phyloP scores from a whole-genome alignment of 2,888 invertebrate genomes.

The Ormyrus thymus region DNA sequence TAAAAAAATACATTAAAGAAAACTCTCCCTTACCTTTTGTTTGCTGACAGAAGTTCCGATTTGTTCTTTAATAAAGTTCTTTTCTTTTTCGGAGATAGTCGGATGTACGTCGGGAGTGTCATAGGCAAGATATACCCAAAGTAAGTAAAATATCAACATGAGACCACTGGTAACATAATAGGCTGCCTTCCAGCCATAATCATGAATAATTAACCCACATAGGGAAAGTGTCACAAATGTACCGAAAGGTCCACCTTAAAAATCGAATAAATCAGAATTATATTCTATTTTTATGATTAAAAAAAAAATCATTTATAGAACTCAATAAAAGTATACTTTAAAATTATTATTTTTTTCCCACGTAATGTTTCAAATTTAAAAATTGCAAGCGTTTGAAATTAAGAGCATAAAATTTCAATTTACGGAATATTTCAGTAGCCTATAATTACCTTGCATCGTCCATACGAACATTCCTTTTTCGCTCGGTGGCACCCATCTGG shows the following conservation, averaged over 20 bases:
- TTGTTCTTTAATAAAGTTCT: constrained; percentile 77
- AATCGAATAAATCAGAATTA: background rate
- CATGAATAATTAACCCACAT: constrained; percentile 80
- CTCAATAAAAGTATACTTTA: too few species aligned
- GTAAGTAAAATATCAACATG: constrained; percentile 77
- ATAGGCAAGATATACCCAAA: constrained; percentile 82
- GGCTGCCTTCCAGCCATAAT: constrained; percentile 82
- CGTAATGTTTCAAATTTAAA: too few species aligned
- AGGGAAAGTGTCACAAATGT: constrained; percentile 84
- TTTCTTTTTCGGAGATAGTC: constrained; percentile 80
- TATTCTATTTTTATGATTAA: too few species aligned
- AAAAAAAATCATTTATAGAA: too few species aligned
- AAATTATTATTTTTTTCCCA: too few species aligned
- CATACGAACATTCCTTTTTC: constrained; percentile 87
- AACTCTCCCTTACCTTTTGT: constrained; percentile 61
- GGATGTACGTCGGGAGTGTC: constrained; percentile 82
- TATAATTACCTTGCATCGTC: constrained; percentile 76
- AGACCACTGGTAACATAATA: constrained; percentile 81
- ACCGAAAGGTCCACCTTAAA: constrained; percentile 61
- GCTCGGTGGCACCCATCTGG: constrained; percentile 85
- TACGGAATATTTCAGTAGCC: background rate
- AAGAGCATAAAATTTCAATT: background rate
- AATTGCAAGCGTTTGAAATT: background rate
- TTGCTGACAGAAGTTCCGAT: constrained; percentile 70
- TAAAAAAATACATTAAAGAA: constrained; percentile 69